Conservation (phyloP, 2,113 vertebrate genomes). For the Ageneiosus marmoratus region DNA sequence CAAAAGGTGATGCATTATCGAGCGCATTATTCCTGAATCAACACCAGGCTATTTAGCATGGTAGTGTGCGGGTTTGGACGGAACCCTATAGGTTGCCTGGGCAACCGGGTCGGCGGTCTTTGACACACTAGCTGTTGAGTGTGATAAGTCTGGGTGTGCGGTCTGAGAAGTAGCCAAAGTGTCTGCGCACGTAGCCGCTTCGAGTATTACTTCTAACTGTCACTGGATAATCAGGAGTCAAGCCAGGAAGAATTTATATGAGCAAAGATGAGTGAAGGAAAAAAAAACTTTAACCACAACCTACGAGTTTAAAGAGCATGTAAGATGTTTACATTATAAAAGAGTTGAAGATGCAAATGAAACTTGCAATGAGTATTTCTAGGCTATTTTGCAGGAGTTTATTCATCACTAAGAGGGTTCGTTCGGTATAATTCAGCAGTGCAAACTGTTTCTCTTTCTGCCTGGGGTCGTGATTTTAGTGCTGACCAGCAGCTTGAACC, state of each 20-base stretch:
- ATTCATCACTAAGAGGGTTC: background rate
- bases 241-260: background rate
- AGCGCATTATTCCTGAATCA: too few relatives aligned
- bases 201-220: constrained; percentile 41
- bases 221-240: background rate
- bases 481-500: constrained; percentile 1
- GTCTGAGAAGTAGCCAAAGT: constrained; percentile 20
- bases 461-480: background rate
- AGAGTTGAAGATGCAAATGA: background rate
- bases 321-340: too few relatives aligned
- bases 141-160: background rate
- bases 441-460: background rate
- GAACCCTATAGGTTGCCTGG: background rate
- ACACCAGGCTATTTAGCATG: background rate
- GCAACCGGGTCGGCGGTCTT: background rate
- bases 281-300: background rate
- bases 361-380: background rate
- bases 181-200: constrained; percentile 60
- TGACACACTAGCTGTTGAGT: background rate
- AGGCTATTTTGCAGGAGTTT: background rate
- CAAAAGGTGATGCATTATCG: too few relatives aligned
- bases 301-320: too few relatives aligned
- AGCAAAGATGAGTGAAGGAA: background rate
- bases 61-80: background rate
- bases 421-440: background rate